These are phyloP conservation scores for Eulemur mongoz DNA, from an alignment of 2,797 vertebrate genomes.

Conservation along the genomic window DNA sequence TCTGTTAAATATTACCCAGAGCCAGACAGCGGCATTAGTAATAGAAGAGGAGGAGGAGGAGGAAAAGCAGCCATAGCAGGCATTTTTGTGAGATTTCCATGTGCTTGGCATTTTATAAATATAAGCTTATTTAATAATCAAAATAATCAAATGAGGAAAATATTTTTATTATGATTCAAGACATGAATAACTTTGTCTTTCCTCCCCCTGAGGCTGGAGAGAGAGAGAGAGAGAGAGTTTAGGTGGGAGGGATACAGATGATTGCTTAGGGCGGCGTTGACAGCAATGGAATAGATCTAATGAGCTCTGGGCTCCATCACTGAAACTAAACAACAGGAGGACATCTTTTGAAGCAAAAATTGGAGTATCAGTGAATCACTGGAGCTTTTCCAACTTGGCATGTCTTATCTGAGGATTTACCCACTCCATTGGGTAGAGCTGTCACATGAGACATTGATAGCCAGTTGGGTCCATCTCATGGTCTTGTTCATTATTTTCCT, in stretches of 20 bases:
- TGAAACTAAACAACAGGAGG: background rate
- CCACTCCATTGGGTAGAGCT: background rate
- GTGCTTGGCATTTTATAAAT: background rate
- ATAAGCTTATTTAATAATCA: background rate
- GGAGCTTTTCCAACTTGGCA: background rate
- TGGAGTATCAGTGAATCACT: background rate
- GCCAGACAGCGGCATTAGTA: background rate
- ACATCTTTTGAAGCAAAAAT: background rate
- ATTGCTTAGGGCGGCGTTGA: background rate
- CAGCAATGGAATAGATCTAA: background rate
- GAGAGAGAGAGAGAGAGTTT: too few relatives aligned
- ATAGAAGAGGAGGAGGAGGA: background rate
- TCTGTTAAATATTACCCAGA: background rate
- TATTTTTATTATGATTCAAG: background rate
- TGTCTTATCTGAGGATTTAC: background rate
- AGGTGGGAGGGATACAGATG: accelerated
- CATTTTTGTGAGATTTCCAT: background rate
- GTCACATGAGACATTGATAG: background rate
- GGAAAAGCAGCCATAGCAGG: background rate
- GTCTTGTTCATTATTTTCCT: background rate
- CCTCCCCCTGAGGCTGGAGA: background rate
- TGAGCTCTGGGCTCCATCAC: background rate
- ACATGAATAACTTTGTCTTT: background rate
- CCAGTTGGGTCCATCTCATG: background rate
- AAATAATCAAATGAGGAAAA: background rate